These are phyloP conservation scores for Lycia hirtaria DNA, from an alignment of 2,888 invertebrate species.

Conservation along the genomic window DNA sequence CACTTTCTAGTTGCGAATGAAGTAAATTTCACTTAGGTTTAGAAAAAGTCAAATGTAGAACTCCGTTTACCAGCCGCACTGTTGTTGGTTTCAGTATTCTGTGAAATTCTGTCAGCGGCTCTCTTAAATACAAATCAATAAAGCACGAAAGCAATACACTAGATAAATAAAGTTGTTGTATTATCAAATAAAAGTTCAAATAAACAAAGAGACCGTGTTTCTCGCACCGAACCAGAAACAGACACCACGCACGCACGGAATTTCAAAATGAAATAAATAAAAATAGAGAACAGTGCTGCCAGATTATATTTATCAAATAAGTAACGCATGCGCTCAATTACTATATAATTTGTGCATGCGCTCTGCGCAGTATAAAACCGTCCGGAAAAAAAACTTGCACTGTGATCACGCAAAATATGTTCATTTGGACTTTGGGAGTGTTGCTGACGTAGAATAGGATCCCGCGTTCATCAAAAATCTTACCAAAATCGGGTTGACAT, in stretches of 20 bases:
- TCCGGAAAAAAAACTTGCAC: too few species aligned
- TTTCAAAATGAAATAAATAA: neutral
- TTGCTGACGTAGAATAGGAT: too few species aligned
- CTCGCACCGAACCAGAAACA: neutral
- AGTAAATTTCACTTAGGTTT: constrained; percentile 35
- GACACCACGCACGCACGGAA: neutral
- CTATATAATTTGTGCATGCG: too few species aligned
- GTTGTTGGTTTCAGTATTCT: neutral
- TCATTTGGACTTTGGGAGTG: too few species aligned
- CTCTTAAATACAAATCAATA: neutral
- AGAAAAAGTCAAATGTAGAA: constrained; percentile 19
- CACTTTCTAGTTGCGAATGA: constrained; percentile 35
- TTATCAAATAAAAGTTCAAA: constrained; percentile 19
- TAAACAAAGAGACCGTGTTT: constrained; percentile 19
- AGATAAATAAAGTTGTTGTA: constrained; percentile 6
- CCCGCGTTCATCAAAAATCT: too few species aligned
- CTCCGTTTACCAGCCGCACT: neutral
- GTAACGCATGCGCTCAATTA: neutral
- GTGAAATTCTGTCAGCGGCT: too few species aligned
- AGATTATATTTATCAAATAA: neutral
- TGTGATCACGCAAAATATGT: too few species aligned
- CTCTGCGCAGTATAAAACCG: too few species aligned
- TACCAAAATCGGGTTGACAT: too few species aligned
- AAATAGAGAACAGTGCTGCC: neutral
- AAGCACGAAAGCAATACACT: constrained; percentile 9